Evolutionary conservation across 2,888 invertebrate species (phyloP).

Genomic region (Pomacea canaliculata): DNA sequence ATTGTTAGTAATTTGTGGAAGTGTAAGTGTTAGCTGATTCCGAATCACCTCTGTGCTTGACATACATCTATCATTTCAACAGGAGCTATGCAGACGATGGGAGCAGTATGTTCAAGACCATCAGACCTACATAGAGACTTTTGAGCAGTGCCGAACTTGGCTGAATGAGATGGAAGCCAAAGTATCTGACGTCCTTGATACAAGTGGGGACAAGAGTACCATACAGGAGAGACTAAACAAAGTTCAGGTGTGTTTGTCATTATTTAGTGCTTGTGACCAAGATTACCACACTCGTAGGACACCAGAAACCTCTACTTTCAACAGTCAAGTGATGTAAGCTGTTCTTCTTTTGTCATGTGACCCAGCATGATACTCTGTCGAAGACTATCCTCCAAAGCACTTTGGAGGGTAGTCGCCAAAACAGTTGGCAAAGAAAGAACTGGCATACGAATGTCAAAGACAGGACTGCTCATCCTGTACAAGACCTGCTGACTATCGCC

Average conservation of each 20-base stretch:
- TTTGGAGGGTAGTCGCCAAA: too few relatives aligned
- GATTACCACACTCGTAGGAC: too few relatives aligned
- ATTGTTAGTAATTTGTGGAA: not conserved
- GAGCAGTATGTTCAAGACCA: constrained; percentile 80
- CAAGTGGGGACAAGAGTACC: constrained; percentile 87
- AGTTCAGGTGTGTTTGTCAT: constrained; percentile 72
- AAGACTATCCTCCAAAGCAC: too few relatives aligned
- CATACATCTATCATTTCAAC: constrained; percentile 45
- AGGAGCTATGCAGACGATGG: constrained; percentile 89
- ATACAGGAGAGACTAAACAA: constrained; percentile 84
- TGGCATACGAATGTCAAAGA: too few relatives aligned
- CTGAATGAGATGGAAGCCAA: constrained; percentile 70
- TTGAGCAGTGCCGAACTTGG: constrained; percentile 59
- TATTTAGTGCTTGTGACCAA: not conserved
- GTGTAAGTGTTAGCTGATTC: not conserved
- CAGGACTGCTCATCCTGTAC: too few relatives aligned
- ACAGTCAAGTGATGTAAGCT: too few relatives aligned
- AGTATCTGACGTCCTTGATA: constrained; percentile 82
- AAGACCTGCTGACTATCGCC: too few relatives aligned
- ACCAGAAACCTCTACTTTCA: too few relatives aligned
- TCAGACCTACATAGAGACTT: constrained; percentile 77
- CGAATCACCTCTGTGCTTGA: not conserved
- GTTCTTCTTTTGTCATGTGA: too few relatives aligned
- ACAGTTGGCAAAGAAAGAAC: too few relatives aligned
- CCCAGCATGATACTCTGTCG: too few relatives aligned